A percentile compares a stretch with the other conserved stretches of the same genome.
phyloP scores from a whole-genome alignment of 2,113 vertebrate genomes.

The Nothobranchius kuhntae region DNA sequence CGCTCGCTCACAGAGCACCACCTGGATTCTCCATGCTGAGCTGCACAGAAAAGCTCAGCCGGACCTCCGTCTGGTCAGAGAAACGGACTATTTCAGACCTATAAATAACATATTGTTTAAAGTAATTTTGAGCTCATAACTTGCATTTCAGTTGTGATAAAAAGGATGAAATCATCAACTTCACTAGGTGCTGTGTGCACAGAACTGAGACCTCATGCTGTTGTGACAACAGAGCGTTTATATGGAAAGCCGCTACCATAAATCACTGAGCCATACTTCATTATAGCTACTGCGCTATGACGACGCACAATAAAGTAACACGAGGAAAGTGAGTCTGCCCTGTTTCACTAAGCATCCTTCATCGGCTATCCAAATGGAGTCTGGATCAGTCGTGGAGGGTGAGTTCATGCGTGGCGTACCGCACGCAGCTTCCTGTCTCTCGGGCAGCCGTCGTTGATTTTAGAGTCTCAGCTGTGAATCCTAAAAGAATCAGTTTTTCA shows the following conservation, averaged over 20 bases:
- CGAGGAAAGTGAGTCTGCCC: slow-evolving; percentile 11
- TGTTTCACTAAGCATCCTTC: slow-evolving; percentile 36
- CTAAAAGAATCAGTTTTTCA: too few relatives aligned
- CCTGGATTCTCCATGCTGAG: slow-evolving; percentile 47
- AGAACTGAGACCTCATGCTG: slow-evolving; percentile 8
- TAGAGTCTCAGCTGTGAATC: too few relatives aligned
- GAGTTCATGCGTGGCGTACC: too few relatives aligned
- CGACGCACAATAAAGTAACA: slow-evolving; percentile 46
- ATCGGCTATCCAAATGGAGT: background rate
- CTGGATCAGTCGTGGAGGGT: too few relatives aligned
- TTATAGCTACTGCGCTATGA: slow-evolving; percentile 30
- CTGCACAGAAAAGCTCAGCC: slow-evolving; percentile 21
- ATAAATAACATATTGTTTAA: too few relatives aligned
- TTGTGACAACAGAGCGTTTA: background rate
- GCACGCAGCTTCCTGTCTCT: too few relatives aligned
- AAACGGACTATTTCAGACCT: too few relatives aligned
- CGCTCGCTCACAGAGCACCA: slow-evolving; percentile 30
- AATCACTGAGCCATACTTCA: slow-evolving; percentile 27
- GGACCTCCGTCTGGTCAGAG: background rate
- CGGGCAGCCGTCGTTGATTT: too few relatives aligned
- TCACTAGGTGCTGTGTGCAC: slow-evolving; percentile 11
- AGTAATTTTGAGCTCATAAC: too few relatives aligned
- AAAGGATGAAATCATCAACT: slow-evolving; percentile 3
- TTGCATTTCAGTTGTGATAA: too few relatives aligned
- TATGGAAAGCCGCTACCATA: slow-evolving; percentile 3